Percentiles rank a stretch among this genome's conserved stretches.
These are phyloP conservation scores for Okapia johnstoni DNA, from an alignment of 2,113 vertebrate genomes.

Conservation along the genomic window DNA sequence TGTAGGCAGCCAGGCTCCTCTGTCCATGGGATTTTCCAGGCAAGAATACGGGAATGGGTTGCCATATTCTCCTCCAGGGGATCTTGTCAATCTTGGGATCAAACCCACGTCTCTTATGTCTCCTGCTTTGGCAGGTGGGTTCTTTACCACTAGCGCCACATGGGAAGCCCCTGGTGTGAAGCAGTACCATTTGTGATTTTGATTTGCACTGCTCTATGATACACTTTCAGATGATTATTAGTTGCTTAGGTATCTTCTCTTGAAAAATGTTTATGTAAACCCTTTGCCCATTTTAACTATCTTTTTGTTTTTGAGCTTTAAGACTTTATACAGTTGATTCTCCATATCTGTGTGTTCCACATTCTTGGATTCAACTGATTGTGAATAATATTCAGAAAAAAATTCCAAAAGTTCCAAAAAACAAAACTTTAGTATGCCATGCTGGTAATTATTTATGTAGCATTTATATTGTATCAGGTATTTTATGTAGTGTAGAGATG, in stretches of 20 bases:
- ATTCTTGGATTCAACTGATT: neutral
- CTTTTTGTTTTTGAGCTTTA: neutral
- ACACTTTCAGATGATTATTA: neutral
- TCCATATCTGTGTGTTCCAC: neutral
- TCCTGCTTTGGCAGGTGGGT: neutral
- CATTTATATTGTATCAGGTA: neutral
- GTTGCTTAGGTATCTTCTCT: neutral
- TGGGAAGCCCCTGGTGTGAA: neutral
- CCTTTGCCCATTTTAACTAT: neutral
- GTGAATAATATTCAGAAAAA: neutral
- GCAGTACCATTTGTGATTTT: neutral
- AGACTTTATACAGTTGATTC: neutral
- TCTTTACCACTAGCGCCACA: neutral
- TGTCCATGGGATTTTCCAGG: neutral
- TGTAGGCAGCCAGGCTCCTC: neutral
- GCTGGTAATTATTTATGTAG: neutral
- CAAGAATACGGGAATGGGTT: neutral
- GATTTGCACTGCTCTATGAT: neutral
- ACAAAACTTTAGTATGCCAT: neutral
- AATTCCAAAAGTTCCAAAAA: neutral
- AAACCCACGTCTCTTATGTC: rapidly evolving
- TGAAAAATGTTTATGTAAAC: neutral
- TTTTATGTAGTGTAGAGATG: neutral
- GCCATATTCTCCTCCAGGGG: neutral
- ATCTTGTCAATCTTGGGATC: neutral